Evolutionary conservation across 2,888 invertebrate species (phyloP), one percentile per base, ranked within the genome.

Genomic region (Leucoptera coffeella): DNA sequence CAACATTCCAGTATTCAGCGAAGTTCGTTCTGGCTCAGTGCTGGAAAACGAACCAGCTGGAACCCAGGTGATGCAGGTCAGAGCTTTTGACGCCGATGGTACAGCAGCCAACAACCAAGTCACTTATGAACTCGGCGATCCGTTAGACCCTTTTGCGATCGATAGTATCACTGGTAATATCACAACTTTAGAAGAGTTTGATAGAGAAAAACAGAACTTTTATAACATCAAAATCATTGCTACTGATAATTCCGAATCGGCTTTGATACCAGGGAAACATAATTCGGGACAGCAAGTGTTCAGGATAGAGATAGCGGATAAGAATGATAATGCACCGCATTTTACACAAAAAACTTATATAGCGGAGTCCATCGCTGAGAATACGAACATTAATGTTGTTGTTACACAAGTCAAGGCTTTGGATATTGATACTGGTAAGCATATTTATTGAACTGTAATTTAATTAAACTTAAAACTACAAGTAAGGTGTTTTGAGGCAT

Each of bases 281-380:
- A 92, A 92, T 53, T 75, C 64, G 49, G 80, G 77, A 2, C 79
- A 83, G 39, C 89, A 90, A 56, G 84, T 84, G 27, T 90, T 94
- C 47, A 77, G 85, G 37, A 91, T 96, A 41, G 85, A 84, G 45
- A 93, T 97, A 22, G 91, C 89, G 12, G 97, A 97, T 59, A 89
- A 89, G 48, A 97, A 97, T 53, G 97, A 97, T 55, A 96, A 97
- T 54, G 78, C 82, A 12, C 97, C 97, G 0, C 78, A 79, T 40
- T 97, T 97, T 50, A 82, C 82, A n/a, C 75, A 85, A 44, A 57
- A 74, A 1, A 72, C 78, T 4, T 89, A 88, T 48, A 71, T 80
- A 11, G 85, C 85, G 0, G 80, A 82, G 38, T 78, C 81, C 26
- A 77, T 89, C 35, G 77, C 79, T 15, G 95, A 94, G 60, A 83